Evolutionary conservation across 2,797 vertebrate genomes (phyloP).

Genomic region (Menidia menidia): DNA sequence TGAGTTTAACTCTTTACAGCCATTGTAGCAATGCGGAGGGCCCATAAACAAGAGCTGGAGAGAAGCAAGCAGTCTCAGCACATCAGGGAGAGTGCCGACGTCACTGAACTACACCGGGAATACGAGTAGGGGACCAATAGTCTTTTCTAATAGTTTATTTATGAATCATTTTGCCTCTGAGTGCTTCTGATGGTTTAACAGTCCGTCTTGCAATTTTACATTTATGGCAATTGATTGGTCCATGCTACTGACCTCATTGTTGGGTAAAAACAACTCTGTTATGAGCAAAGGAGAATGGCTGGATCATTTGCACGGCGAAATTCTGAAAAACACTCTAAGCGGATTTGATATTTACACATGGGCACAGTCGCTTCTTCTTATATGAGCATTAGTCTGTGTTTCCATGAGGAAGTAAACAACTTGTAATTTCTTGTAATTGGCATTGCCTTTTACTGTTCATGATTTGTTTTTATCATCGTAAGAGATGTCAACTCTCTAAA

Average conservation of each 20-base stretch:
- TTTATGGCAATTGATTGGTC: not conserved
- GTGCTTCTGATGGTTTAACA: not conserved
- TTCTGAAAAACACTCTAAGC: not conserved
- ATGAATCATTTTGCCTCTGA: not conserved
- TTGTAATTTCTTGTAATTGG: not conserved
- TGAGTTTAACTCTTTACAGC: conserved; percentile 72
- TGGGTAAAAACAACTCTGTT: not conserved
- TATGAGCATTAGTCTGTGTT: not conserved
- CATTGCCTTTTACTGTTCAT: not conserved
- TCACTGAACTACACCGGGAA: conserved; percentile 84
- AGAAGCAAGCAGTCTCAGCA: conserved; percentile 86
- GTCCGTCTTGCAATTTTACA: too few species aligned
- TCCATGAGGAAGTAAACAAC: not conserved
- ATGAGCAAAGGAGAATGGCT: not conserved
- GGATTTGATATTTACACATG: not conserved
- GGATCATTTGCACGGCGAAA: not conserved
- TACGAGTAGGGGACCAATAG: conserved; percentile 84
- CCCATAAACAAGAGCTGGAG: conserved; percentile 91
- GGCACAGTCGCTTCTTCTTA: not conserved
- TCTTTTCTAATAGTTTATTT: not conserved
- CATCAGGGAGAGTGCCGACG: conserved; percentile 86
- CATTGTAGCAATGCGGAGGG: conserved; percentile 93
- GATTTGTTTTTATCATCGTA: not conserved
- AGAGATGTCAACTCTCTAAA: conserved; percentile 1
- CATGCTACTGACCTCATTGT: not conserved